These are phyloP conservation scores for Hydropotes inermis DNA, from an alignment of 2,113 vertebrate genomes.

Conservation along the genomic window DNA sequence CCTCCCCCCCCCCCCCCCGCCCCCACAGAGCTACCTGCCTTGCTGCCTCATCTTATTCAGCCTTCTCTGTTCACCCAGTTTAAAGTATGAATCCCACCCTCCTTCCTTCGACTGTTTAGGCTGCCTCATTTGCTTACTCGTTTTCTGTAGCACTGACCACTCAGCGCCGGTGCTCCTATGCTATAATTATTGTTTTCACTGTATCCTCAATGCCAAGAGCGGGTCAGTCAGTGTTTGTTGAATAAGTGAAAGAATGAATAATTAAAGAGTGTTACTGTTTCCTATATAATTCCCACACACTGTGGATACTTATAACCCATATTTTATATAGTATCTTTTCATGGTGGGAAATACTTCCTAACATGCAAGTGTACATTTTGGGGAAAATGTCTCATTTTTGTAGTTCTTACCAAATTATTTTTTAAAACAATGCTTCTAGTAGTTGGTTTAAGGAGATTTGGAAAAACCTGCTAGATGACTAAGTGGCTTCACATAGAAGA, in stretches of 20 bases:
- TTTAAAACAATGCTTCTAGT: not conserved
- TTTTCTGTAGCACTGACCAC: not conserved
- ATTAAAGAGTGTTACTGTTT: not conserved
- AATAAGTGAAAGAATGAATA: not conserved
- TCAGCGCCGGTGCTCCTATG: not conserved
- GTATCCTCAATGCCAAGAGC: not conserved
- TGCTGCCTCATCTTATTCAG: not conserved
- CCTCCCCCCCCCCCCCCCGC: accelerated
- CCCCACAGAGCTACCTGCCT: accelerated
- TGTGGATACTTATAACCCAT: not conserved
- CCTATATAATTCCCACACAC: not conserved
- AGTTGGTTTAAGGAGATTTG: slow-evolving; percentile 6
- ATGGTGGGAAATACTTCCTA: slow-evolving; percentile 21
- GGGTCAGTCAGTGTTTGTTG: not conserved
- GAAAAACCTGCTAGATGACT: not conserved
- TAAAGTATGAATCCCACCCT: not conserved
- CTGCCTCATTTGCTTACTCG: not conserved
- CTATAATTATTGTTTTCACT: not conserved
- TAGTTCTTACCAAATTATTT: slow-evolving; percentile 19
- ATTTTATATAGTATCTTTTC: not conserved
- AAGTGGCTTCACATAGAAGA: not conserved
- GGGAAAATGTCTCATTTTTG: not conserved
- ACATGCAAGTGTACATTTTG: not conserved
- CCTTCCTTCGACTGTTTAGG: not conserved
- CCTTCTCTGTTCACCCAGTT: not conserved